phyloP scores from a whole-genome alignment of 2,888 invertebrate genomes.

The Volucella zonaria region DNA sequence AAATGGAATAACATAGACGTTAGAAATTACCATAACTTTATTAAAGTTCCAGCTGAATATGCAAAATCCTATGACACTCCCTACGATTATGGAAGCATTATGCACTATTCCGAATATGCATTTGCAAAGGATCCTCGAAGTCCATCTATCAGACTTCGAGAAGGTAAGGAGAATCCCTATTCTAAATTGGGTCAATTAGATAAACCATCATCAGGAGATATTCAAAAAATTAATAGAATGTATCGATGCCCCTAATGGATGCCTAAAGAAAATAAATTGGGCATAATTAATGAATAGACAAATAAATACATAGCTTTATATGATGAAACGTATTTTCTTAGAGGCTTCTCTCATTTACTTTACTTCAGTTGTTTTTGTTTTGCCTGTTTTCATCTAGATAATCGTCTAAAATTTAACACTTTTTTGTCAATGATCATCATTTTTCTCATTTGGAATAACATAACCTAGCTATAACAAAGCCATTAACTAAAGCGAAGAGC shows the following conservation, averaged over 20 bases:
- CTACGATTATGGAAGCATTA: constrained; percentile 79
- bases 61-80: constrained; percentile 78
- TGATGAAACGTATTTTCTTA: too few relatives aligned
- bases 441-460: too few relatives aligned
- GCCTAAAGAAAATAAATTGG: not conserved
- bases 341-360: too few relatives aligned
- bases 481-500: too few relatives aligned
- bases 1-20: constrained; percentile 80
- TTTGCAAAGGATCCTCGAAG: constrained; percentile 78
- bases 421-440: too few relatives aligned
- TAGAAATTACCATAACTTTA: constrained; percentile 79
- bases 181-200: constrained; percentile 78
- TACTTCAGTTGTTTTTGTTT: too few relatives aligned
- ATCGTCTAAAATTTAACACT: too few relatives aligned
- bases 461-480: too few relatives aligned
- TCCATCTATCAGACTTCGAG: constrained; percentile 78
- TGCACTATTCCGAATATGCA: constrained; percentile 80
- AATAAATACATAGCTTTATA: too few relatives aligned
- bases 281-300: too few relatives aligned
- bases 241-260: constrained; percentile 77
- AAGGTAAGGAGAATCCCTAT: constrained; percentile 75
- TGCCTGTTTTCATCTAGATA: too few relatives aligned
- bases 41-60: constrained; percentile 75
- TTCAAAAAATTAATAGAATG: constrained; percentile 79
- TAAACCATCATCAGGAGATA: constrained; percentile 78